A percentile compares a stretch with the other conserved stretches of the same genome.
These are phyloP conservation scores for Chelonia mydas DNA, from an alignment of 2,797 vertebrate species.

Conservation along the genomic window DNA sequence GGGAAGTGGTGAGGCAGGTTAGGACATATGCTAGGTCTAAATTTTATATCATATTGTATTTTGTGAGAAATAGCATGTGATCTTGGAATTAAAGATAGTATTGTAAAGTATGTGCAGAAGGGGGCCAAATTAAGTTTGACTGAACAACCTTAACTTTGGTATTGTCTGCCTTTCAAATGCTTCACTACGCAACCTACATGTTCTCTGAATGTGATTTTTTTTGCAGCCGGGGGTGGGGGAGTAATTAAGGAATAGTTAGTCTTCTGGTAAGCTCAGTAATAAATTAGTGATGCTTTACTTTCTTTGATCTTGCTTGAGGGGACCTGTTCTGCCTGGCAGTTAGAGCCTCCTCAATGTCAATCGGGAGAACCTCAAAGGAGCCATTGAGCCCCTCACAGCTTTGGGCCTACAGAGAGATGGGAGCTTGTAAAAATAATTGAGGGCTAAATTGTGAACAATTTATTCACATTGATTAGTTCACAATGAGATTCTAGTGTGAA, in stretches of 20 bases:
- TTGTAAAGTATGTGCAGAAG: neutral
- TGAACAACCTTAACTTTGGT: neutral
- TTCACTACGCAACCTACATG: neutral
- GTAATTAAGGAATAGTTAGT: neutral
- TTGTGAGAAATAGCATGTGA: neutral
- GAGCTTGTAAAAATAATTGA: neutral
- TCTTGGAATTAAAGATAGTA: neutral
- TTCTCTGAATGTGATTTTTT: neutral
- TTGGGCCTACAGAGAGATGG: neutral
- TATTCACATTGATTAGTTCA: neutral
- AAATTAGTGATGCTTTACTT: neutral
- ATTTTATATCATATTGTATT: neutral
- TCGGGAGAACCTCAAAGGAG: neutral
- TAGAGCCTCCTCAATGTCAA: neutral
- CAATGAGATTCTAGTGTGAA: neutral
- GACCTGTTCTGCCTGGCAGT: neutral
- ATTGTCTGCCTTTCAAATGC: neutral
- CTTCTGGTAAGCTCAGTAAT: neutral
- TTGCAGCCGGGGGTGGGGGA: neutral
- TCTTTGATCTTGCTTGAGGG: neutral
- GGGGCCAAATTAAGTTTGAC: neutral
- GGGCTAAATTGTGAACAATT: neutral
- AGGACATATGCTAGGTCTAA: neutral
- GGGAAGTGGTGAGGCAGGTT: fast-evolving
- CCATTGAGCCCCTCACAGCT: neutral